These are phyloP conservation scores for Eufriesea mexicana DNA, from an alignment of 1,140 invertebrate species.

Conservation along the genomic window DNA sequence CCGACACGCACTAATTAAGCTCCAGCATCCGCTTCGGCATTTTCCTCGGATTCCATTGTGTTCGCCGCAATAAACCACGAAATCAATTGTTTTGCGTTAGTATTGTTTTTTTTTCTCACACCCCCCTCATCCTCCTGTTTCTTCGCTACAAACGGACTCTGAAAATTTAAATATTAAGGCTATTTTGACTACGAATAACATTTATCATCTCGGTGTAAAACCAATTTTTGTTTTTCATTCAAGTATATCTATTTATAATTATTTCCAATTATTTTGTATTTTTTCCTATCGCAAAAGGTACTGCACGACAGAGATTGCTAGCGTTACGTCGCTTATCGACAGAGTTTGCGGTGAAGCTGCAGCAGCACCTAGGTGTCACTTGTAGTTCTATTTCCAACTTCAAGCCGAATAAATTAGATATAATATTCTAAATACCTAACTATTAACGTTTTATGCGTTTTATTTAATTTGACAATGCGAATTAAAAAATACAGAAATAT, in stretches of 20 bases:
- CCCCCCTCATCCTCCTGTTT: not conserved
- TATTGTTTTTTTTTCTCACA: constrained; percentile 31
- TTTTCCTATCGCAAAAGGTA: not conserved
- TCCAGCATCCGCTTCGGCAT: constrained; percentile 32
- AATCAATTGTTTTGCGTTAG: constrained; percentile 28
- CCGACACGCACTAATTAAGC: constrained; percentile 56
- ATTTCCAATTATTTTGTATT: not conserved
- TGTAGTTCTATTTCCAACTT: not conserved
- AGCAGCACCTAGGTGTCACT: constrained; percentile 37
- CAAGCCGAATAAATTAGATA: constrained; percentile 1
- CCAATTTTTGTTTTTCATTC: no score
- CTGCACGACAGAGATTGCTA: not conserved
- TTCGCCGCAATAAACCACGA: constrained; percentile 47
- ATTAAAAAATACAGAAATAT: not conserved
- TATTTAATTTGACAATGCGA: not conserved
- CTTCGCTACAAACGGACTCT: no score
- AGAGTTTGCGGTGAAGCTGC: constrained; percentile 10
- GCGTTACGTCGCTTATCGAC: constrained; percentile 26
- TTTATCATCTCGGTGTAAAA: no score
- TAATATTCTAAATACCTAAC: not conserved
- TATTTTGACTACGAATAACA: no score
- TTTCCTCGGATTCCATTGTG: constrained; percentile 28
- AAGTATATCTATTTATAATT: not conserved
- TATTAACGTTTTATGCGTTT: not conserved
- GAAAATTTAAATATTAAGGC: no score